A percentile compares a stretch with the other conserved stretches of the same genome.
phyloP scores from a whole-genome alignment of 2,888 invertebrate species.

The Microctonus hyperodae region DNA sequence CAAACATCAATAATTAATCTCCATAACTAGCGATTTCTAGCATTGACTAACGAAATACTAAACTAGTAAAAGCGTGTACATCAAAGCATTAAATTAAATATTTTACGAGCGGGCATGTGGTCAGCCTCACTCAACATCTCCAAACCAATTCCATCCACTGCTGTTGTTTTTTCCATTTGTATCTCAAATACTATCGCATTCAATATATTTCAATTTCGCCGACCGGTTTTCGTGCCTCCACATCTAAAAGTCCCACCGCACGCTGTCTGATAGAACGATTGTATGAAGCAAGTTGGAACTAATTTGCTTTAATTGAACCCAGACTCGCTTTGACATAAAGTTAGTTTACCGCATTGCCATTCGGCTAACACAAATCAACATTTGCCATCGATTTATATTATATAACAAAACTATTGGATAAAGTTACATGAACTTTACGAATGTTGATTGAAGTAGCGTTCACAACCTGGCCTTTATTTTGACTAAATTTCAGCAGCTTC shows the following conservation, averaged over 20 bases:
- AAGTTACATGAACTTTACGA: neutral
- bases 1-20: no score
- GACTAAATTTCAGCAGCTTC: neutral
- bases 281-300: constrained; percentile 13
- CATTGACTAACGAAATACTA: no score
- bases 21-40: no score
- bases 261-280: neutral
- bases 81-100: neutral
- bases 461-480: neutral
- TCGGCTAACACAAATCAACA: neutral
- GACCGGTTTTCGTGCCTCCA: no score
- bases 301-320: constrained; percentile 15
- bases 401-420: neutral
- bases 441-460: neutral
- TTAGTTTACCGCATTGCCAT: neutral
- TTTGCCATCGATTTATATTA: neutral
- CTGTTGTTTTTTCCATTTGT: neutral
- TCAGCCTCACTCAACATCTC: no score
- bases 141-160: no score
- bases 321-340: neutral
- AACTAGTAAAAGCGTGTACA: neutral
- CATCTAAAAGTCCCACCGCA: constrained; percentile 8
- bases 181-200: neutral
- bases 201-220: no score
- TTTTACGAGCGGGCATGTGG: constrained; percentile 18